phyloP scores from a whole-genome alignment of 1,140 invertebrate genomes.

The Nasonia vitripennis region DNA sequence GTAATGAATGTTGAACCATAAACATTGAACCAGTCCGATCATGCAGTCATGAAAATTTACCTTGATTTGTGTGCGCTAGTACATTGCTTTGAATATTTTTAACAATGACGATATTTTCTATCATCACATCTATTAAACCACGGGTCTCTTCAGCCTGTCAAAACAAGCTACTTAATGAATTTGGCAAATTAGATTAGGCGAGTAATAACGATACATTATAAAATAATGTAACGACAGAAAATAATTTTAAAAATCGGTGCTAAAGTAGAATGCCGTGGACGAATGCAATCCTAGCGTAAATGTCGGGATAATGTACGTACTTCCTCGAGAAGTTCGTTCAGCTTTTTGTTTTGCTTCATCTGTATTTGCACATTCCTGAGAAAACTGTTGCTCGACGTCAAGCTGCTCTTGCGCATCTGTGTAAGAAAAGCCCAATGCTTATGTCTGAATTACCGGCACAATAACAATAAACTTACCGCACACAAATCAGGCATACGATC shows the following conservation, averaged over 20 bases:
- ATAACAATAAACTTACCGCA: constrained; percentile 65
- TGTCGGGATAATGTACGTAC: constrained; percentile 62
- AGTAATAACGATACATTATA: neutral
- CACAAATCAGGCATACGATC: constrained; percentile 70
- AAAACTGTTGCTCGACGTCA: constrained; percentile 63
- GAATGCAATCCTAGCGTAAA: neutral
- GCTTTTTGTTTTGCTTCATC: constrained; percentile 66
- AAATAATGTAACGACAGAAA: constrained; percentile 3
- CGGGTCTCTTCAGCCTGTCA: constrained; percentile 75
- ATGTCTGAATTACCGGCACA: neutral
- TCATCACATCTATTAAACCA: constrained; percentile 73
- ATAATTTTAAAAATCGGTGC: neutral
- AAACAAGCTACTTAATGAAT: constrained; percentile 24
- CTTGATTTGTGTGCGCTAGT: constrained; percentile 76
- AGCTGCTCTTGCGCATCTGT: constrained; percentile 62
- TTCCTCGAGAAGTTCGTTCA: constrained; percentile 70
- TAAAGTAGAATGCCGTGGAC: too few relatives aligned
- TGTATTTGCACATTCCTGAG: constrained; percentile 66
- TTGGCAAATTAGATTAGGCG: constrained; percentile 4
- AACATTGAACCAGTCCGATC: constrained; percentile 19
- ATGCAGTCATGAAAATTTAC: constrained; percentile 63
- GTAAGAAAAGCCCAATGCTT: constrained; percentile 32
- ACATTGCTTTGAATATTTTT: constrained; percentile 77
- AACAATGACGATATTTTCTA: constrained; percentile 74
- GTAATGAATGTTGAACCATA: constrained; percentile 56